Conservation (phyloP, 2,888 invertebrate species). For the Drosophila nr. medialis region DNA sequence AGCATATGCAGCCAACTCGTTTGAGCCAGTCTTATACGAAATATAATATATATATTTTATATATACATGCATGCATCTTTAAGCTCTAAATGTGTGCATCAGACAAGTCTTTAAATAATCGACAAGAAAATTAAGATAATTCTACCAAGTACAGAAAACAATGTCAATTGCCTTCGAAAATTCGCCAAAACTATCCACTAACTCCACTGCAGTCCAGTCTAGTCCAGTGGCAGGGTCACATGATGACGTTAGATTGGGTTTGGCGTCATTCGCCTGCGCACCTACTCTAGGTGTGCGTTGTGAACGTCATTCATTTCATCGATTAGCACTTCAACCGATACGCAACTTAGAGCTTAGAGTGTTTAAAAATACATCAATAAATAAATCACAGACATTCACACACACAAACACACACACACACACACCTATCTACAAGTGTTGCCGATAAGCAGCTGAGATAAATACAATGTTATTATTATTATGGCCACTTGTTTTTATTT, state of each 20-base stretch:
- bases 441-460: conserved; percentile 53
- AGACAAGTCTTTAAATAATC: background rate
- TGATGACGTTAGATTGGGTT: conserved; percentile 24
- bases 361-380: conserved; percentile 46
- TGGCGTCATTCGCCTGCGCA: conserved; percentile 28
- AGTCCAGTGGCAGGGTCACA: conserved; percentile 33
- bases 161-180: conserved; percentile 7
- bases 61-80: background rate
- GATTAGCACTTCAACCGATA: conserved; percentile 26
- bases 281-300: conserved; percentile 15
- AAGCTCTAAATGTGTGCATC: background rate
- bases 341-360: background rate
- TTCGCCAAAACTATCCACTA: background rate
- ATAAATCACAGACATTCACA: background rate
- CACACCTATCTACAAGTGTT: conserved; percentile 58
- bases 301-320: conserved; percentile 35
- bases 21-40: conserved; percentile 37
- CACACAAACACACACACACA: background rate
- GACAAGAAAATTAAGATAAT: background rate
- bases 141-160: background rate
- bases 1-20: conserved; percentile 34
- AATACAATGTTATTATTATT: conserved; percentile 22
- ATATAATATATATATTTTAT: background rate
- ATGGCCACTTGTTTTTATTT: background rate
- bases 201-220: background rate